A percentile compares a stretch with the other conserved stretches of the same genome.
Conservation (phyloP, 2,797 vertebrate species). For the Cephalopachus bancanus region DNA sequence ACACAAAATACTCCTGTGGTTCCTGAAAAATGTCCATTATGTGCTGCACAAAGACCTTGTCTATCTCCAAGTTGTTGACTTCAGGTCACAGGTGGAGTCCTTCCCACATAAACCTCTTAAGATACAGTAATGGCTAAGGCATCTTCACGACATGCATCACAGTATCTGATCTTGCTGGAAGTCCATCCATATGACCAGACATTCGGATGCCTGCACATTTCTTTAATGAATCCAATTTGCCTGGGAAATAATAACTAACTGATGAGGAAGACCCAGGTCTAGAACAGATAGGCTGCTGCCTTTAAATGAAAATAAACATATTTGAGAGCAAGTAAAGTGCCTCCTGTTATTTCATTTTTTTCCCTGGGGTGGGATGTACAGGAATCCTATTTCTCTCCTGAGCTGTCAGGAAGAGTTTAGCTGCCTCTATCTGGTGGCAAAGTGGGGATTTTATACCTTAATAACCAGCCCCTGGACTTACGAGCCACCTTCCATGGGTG, state of each 20-base stretch:
- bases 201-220: background rate
- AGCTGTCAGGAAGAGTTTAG: background rate
- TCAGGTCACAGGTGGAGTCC: too few relatives aligned
- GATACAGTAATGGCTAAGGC: background rate
- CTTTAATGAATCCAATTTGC: background rate
- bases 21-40: background rate
- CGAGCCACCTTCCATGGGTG: background rate
- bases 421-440: background rate
- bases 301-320: background rate
- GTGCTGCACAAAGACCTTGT: background rate
- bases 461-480: constrained; percentile 20
- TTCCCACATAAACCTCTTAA: background rate
- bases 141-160: too few relatives aligned
- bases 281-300: background rate
- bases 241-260: background rate
- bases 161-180: background rate
- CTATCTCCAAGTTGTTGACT: rapidly evolving
- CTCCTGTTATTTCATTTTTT: background rate
- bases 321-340: background rate
- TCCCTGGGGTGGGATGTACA: background rate
- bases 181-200: background rate
- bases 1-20: background rate
- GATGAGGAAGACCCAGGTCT: background rate
- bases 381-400: background rate
- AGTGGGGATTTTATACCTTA: background rate